Evolutionary conservation across 2,888 invertebrate species (phyloP).

Genomic region (Chloromyia formosa): DNA sequence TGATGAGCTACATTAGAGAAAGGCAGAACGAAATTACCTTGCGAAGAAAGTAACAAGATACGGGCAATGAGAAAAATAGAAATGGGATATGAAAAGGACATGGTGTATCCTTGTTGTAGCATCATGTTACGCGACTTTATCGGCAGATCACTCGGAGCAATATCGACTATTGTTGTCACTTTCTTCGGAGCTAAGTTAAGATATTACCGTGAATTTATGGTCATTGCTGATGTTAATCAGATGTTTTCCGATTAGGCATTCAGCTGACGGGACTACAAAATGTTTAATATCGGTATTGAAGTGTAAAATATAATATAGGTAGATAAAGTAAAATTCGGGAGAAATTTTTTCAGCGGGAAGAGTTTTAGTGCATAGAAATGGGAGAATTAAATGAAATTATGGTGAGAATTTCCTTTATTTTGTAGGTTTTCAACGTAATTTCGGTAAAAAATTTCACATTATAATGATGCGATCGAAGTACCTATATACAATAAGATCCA

Average conservation of each 20-base stretch:
- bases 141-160: constrained; percentile 15
- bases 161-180: constrained; percentile 28
- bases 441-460: no score
- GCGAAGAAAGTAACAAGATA: constrained; percentile 12
- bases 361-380: no score
- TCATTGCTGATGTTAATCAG: constrained; percentile 13
- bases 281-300: background rate
- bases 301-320: no score
- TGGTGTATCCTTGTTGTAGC: background rate
- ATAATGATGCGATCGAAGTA: no score
- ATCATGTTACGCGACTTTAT: constrained; percentile 29
- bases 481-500: no score
- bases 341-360: no score
- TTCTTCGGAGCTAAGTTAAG: constrained; percentile 20
- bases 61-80: background rate
- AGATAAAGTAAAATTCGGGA: no score
- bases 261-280: constrained; percentile 1
- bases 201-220: constrained; percentile 33
- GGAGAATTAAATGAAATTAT: no score
- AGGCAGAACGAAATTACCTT: background rate
- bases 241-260: constrained; percentile 28
- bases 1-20: background rate
- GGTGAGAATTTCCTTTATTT: no score
- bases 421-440: no score
- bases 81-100: background rate